These are phyloP conservation scores for Danio aesculapii DNA, from an alignment of 2,797 vertebrate genomes.

Conservation along the genomic window DNA sequence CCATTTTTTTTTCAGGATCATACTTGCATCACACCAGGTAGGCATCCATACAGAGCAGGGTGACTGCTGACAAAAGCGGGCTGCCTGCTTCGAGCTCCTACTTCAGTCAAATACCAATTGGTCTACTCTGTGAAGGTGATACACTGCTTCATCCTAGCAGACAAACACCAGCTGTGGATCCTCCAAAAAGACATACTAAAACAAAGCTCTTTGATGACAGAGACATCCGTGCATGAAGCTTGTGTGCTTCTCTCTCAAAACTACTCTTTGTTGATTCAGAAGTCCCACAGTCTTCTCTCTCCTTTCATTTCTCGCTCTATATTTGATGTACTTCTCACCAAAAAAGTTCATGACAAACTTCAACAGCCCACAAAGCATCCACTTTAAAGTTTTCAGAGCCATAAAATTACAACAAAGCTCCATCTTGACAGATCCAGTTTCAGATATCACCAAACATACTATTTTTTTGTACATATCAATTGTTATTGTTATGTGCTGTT, in stretches of 20 bases:
- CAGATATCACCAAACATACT: constrained; percentile 22
- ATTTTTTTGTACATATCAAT: constrained; percentile 23
- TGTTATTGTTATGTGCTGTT: constrained; percentile 36
- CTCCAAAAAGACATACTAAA: constrained; percentile 25
- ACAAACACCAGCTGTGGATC: constrained; percentile 34
- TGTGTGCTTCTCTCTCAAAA: constrained; percentile 21
- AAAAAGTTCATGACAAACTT: constrained; percentile 46
- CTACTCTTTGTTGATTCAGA: constrained; percentile 30
- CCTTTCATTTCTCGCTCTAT: constrained; percentile 7
- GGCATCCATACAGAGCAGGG: constrained; percentile 23
- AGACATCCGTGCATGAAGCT: constrained; percentile 23
- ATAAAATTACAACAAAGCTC: constrained; percentile 26
- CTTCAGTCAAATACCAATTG: constrained; percentile 38
- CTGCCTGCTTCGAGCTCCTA: constrained; percentile 4
- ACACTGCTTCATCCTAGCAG: constrained; percentile 26
- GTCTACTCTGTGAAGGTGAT: constrained; percentile 31
- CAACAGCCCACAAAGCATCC: constrained; percentile 40
- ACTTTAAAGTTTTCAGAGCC: constrained; percentile 34
- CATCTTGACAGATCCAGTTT: constrained; percentile 2
- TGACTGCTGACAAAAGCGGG: constrained; percentile 34
- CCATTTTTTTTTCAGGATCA: constrained; percentile 2
- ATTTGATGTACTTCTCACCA: constrained; percentile 36
- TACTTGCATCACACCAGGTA: neutral
- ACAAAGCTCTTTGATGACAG: constrained; percentile 44
- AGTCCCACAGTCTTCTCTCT: constrained; percentile 14